Evolutionary conservation across 2,888 invertebrate genomes (phyloP), one percentile per base, ranked within the genome.

Genomic region (Hecatera dysodea): DNA sequence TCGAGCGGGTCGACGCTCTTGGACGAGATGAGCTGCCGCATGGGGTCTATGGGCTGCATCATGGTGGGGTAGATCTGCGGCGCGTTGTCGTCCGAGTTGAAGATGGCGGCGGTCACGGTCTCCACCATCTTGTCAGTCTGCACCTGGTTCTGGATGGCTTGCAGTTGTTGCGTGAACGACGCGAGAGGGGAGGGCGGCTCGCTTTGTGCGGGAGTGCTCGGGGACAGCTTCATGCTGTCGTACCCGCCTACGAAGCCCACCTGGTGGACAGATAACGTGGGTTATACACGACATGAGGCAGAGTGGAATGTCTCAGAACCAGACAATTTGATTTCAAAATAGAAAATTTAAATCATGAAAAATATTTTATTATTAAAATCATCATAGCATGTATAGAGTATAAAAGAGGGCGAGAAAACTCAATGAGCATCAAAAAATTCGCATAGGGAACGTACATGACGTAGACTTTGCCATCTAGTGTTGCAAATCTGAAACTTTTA

Each of bases 141-240:
- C 66, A 93, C 95, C 81, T 96, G 96, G 84, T 91, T 95, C 87
- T 96, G 96, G 46, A 96, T 93, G 71, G 94, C 95, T 73, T 95
- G 95, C 72, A 96, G 90, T 72, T 95, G 94, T 80, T 96, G 95
- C 44, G 95, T 93, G 90, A 96, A 96, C 8, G 94, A 89, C 1
- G 87, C 92, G 27, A 95, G 89, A 0, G 93, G 90, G 1, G 94
- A 91, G 85, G 92, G 97, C 1, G 93, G 84, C 76, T 92, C 91
- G 87, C 88, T 90, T 27, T 77, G 94, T 85, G 87, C 88, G 86
- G 86, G 92, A 73, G 88, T 93, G 83, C 90, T 90, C 88, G 91
- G 96, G 83, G 97, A 97, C 27, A 97, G 96, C 67, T 97, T 96
- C 56, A 96, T 96, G 27, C 94, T 92, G 61, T 94, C 96, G 86